Conservation (phyloP, 2,888 invertebrate genomes). For the Tipula unca region DNA sequence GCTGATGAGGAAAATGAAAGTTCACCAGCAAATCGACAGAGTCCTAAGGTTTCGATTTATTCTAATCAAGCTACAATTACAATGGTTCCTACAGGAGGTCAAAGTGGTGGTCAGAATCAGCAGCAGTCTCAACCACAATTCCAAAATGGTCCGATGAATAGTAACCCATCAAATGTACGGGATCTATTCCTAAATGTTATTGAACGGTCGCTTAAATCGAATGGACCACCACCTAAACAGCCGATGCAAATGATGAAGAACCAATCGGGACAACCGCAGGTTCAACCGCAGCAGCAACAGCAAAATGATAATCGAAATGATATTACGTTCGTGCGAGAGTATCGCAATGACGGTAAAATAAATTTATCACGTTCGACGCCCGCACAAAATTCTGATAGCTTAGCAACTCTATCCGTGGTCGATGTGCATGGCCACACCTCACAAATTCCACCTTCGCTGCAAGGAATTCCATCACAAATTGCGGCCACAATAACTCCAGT, state of each 20-base stretch:
- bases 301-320: slow-evolving; percentile 29
- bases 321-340: slow-evolving; percentile 41
- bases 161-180: slow-evolving; percentile 60
- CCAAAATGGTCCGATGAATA: slow-evolving; percentile 32
- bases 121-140: slow-evolving; percentile 25
- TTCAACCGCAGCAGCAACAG: not conserved
- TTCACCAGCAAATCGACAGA: slow-evolving; percentile 48
- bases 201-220: slow-evolving; percentile 65
- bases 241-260: slow-evolving; percentile 24
- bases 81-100: slow-evolving; percentile 32
- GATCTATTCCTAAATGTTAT: slow-evolving; percentile 78
- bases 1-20: slow-evolving; percentile 75
- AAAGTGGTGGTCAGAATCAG: slow-evolving; percentile 24
- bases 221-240: slow-evolving; percentile 39
- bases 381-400: slow-evolving; percentile 36
- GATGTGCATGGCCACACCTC: slow-evolving; percentile 40
- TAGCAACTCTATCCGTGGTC: slow-evolving; percentile 64
- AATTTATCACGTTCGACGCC: slow-evolving; percentile 26
- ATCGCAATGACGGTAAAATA: slow-evolving; percentile 35
- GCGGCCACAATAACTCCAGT: slow-evolving; percentile 61
- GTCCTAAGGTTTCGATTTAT: slow-evolving; percentile 42
- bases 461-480: slow-evolving; percentile 41
- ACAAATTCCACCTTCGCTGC: slow-evolving; percentile 34
- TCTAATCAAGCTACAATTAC: slow-evolving; percentile 41
- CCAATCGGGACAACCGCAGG: not conserved